Conservation (phyloP, 2,888 invertebrate species). For the Phymatocera aterrima region DNA sequence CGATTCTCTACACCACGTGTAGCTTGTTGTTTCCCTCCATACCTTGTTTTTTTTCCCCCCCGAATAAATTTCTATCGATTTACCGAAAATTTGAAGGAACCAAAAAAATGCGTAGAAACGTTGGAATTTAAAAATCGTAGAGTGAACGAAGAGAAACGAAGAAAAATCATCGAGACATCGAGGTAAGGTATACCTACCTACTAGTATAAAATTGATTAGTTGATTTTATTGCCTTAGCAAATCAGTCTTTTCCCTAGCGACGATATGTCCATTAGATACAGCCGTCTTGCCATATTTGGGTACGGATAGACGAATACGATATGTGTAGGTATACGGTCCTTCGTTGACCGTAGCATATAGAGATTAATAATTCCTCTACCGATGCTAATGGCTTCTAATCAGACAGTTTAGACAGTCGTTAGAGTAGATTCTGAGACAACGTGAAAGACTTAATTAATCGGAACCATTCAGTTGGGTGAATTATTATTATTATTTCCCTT, state of each 20-base stretch:
- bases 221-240: slow-evolving; percentile 2
- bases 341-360: slow-evolving; percentile 30
- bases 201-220: slow-evolving; percentile 19
- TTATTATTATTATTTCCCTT: neutral
- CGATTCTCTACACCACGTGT: no score
- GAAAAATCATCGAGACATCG: neutral
- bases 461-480: neutral
- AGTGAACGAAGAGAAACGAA: neutral
- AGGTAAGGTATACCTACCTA: neutral
- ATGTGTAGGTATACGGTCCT: no score
- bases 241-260: slow-evolving; percentile 37
- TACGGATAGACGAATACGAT: neutral
- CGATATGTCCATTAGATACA: slow-evolving; percentile 29
- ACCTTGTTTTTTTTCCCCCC: no score
- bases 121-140: no score
- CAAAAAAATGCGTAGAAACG: neutral
- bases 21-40: no score
- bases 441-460: slow-evolving; percentile 29
- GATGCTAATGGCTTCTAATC: slow-evolving; percentile 52
- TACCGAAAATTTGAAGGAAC: neutral
- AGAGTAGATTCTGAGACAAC: slow-evolving; percentile 1
- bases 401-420: slow-evolving; percentile 42
- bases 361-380: slow-evolving; percentile 50
- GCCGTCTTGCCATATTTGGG: slow-evolving; percentile 40
- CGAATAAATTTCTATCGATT: no score